Conservation (phyloP, 2,797 vertebrate genomes). For the Phalloptychus januarius region DNA sequence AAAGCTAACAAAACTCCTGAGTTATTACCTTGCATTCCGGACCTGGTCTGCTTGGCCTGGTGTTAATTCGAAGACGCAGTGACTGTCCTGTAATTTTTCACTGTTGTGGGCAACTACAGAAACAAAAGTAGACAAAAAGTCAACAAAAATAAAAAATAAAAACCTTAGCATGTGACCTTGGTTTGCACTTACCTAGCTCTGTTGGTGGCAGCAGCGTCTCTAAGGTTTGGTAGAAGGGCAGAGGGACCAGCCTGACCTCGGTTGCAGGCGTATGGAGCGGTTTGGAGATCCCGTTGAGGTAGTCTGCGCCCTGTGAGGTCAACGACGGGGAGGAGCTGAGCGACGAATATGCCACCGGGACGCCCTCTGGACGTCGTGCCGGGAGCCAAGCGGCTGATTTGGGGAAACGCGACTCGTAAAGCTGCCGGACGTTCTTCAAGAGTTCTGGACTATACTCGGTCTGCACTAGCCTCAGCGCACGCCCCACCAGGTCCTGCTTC, state of each 20-base stretch:
- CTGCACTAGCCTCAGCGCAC: conserved; percentile 94
- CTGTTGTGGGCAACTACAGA: conserved; percentile 91
- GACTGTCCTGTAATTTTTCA: conserved; percentile 98
- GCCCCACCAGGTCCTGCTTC: conserved; percentile 96
- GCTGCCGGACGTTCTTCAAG: conserved; percentile 96
- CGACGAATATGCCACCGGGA: conserved; percentile 78
- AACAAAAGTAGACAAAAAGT: conserved; percentile 17
- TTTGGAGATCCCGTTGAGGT: conserved; percentile 93
- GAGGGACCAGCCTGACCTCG: conserved; percentile 90
- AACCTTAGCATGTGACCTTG: neutral
- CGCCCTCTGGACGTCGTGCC: conserved; percentile 78
- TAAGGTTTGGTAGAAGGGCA: conserved; percentile 96
- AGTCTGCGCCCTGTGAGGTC: conserved; percentile 88
- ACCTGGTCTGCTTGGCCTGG: conserved; percentile 94
- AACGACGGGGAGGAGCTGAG: conserved; percentile 78
- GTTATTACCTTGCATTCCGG: conserved; percentile 90
- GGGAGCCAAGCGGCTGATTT: conserved; percentile 87
- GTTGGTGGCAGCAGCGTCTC: conserved; percentile 94
- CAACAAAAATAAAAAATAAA: neutral
- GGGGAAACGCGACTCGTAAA: conserved; percentile 95
- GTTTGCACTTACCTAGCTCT: conserved; percentile 87
- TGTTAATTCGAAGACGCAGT: conserved; percentile 94
- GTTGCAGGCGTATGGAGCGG: conserved; percentile 82
- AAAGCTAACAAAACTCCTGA: neutral
- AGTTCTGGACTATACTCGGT: conserved; percentile 98